Base-by-base conservation (phyloP, 2,888 invertebrate genomes). In the Leuctra nigra region DNA sequence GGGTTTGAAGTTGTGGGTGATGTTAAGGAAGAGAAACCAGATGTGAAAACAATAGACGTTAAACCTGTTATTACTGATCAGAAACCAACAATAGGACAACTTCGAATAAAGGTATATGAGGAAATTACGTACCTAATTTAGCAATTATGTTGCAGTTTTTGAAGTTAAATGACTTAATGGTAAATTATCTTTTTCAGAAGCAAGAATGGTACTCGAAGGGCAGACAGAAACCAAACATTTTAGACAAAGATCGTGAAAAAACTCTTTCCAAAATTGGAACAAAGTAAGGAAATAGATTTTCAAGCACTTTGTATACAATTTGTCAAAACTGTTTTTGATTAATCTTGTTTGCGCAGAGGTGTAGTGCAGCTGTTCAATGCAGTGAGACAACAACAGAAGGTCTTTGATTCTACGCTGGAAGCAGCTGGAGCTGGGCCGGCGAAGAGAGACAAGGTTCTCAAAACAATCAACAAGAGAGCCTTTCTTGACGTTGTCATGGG, bases 331-430 rank as follows among this genome's bases (percentile, higher is more conserved):
- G 7, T n/a, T n/a, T n/a, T n/a, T n/a, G n/a, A n/a, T n/a, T 33
- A 33, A 33, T 9, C 7, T 6, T 33, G 67, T 7, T 23, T 22
- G 20, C 13, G 4, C 63, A 89, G 87, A 70, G 95, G 94, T 66
- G 92, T 94, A 1, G 92, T 95, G 0, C 93, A 94, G 68, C 74
- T 95, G 61, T 95, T 94, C 67, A 95, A 95, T 77, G 89, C 91
- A 29, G 93, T 95, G 0, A 82, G 82, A 65, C 80, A 84, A 64
- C 93, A 94, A 70, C 93, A 94, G 70, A 87, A 83, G 69, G 80
- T 83, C 55, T 73, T 93, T 50, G 80, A 83, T 44, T 78, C 77
- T 56, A 83, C 89, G 71, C 69, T 92, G 53, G 75, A 80, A 54
- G 78, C 83, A 13, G 55, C 22, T 29, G 44, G 54, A 64, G 84